Conservation (phyloP, 2,113 vertebrate genomes). For the Hippolais icterina region DNA sequence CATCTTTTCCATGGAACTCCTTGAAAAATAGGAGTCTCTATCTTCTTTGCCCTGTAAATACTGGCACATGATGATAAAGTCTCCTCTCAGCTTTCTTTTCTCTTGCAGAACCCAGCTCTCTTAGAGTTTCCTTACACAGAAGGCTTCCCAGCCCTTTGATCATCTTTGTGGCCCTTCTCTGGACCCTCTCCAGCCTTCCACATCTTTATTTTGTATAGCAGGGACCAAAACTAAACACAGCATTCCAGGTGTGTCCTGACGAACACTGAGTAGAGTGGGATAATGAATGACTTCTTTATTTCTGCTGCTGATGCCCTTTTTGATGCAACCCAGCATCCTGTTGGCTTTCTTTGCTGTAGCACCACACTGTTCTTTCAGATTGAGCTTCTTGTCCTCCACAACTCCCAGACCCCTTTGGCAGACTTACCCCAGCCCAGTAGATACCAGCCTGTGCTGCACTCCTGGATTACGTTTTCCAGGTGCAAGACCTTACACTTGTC, state of each 20-base stretch:
- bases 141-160: background rate
- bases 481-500: background rate
- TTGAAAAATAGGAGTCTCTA: background rate
- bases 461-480: background rate
- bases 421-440: background rate
- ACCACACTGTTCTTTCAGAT: background rate
- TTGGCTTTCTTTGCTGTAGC: background rate
- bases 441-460: background rate
- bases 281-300: background rate
- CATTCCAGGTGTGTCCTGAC: background rate
- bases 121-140: background rate
- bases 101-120: background rate
- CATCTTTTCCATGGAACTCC: background rate
- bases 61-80: background rate
- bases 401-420: background rate
- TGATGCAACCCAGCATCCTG: background rate
- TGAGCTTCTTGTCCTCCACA: background rate
- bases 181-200: background rate
- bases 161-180: background rate
- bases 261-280: background rate
- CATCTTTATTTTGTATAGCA: background rate
- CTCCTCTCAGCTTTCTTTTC: background rate
- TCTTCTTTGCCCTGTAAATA: background rate
- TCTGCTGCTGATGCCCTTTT: background rate
- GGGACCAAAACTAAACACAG: background rate